phyloP scores from a whole-genome alignment of 2,888 invertebrate species.

The Endotricha flammealis region DNA sequence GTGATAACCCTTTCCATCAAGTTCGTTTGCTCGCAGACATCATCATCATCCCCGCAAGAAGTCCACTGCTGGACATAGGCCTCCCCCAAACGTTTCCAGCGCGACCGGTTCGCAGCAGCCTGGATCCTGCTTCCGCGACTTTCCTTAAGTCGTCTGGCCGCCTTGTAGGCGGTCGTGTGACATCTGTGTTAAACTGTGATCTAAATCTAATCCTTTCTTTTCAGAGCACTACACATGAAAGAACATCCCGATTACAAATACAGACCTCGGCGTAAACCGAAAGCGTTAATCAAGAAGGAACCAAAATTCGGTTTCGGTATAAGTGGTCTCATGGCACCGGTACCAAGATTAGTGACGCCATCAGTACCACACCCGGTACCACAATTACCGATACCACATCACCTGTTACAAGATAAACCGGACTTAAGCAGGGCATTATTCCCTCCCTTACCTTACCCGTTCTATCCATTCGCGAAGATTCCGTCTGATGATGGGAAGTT shows the following conservation, averaged over 20 bases:
- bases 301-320: constrained; percentile 85
- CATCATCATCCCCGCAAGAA: no score
- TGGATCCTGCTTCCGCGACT: no score
- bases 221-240: constrained; percentile 94
- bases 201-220: constrained; percentile 7
- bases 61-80: no score
- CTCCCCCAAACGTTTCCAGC: no score
- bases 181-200: no score
- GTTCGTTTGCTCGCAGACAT: no score
- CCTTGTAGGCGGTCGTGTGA: no score
- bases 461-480: constrained; percentile 82
- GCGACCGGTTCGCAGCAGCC: no score
- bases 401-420: constrained; percentile 77
- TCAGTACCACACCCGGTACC: constrained; percentile 65
- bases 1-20: no score
- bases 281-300: constrained; percentile 89
- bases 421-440: constrained; percentile 83
- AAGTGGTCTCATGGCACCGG: constrained; percentile 80
- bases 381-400: constrained; percentile 66
- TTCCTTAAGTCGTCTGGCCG: no score
- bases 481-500: constrained; percentile 76
- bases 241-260: constrained; percentile 96
- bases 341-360: constrained; percentile 68
- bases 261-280: constrained; percentile 91
- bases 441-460: constrained; percentile 84